phyloP scores from a whole-genome alignment of 2,113 vertebrate genomes.

The Misgurnus anguillicaudatus region DNA sequence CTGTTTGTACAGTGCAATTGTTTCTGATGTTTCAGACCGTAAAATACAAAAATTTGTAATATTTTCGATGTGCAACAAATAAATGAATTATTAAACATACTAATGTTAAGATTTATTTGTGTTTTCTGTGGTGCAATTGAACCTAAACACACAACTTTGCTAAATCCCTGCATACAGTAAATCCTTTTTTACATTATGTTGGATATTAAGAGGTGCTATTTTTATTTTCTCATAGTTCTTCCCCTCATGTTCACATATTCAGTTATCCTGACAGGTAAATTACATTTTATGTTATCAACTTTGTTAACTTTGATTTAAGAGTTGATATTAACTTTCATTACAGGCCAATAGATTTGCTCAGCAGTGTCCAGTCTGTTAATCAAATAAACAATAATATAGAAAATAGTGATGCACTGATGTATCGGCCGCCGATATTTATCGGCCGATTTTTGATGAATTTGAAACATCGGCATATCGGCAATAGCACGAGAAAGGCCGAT shows the following conservation, averaged over 20 bases:
- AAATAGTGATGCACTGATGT: too few species aligned
- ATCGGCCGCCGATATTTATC: too few species aligned
- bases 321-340: background rate
- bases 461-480: too few species aligned
- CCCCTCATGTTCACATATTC: background rate
- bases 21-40: background rate
- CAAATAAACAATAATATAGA: background rate
- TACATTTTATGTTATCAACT: background rate
- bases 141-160: conserved; percentile 7
- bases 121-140: background rate
- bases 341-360: background rate
- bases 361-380: background rate
- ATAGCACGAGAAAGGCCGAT: too few species aligned
- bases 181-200: conserved; percentile 12
- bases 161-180: background rate
- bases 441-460: too few species aligned
- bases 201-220: conserved; percentile 13
- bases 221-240: background rate
- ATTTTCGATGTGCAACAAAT: background rate
- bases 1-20: too few species aligned
- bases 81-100: background rate
- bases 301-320: background rate
- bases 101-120: background rate
- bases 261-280: background rate
- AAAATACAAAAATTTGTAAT: background rate